Base-by-base conservation (phyloP, 2,888 invertebrate genomes). In the Protophormia terraenovae region DNA sequence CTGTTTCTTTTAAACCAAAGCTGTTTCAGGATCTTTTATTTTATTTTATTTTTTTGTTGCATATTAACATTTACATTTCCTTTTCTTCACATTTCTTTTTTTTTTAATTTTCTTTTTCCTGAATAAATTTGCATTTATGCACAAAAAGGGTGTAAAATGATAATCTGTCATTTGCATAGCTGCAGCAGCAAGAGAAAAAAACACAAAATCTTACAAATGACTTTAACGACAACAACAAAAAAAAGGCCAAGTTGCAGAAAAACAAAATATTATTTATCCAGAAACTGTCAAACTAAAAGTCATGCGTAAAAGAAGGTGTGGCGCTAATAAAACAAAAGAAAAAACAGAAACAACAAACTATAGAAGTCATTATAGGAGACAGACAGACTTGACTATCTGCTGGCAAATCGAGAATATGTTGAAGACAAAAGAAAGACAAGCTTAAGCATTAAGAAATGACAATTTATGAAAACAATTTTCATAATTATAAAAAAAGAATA, bases 241-340 rank as follows among this genome's bases (percentile, higher is more conserved):
- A 41, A 62, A 32, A 66, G 19, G n/a, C 10, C 32, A 75, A 41
- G 47, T 12, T 16, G 32, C 2, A 32, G 10, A 71, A 71, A 76
- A 58, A 45, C 35, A 19, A 60, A 71, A 50, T 62, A n/a, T 78
- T 71, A 41, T 78, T 81, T 73, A 55, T 50, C 45, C 67, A 81
- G 73, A 81, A 81, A 81, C 67, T 81, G 81, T 75, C 81, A 81
- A 67, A 47, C 58, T 67, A 47, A 73, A 66, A 80, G 41, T 58
- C 66, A 66, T 83, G 50, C 73, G 38, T 60, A 60, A 58, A 50
- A 41, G 66, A 84, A 84, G 83, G 83, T 79, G 84, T 84, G 84
- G 75, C 75, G 75, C 69, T 47, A 69, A 73, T 67, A 67, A 75
- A 73, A 67, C 3, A 50, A 50, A 8, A n/a, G 8, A 35, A 19